Base-by-base conservation (phyloP, 2,113 vertebrate species). In the Carlito syrichta region DNA sequence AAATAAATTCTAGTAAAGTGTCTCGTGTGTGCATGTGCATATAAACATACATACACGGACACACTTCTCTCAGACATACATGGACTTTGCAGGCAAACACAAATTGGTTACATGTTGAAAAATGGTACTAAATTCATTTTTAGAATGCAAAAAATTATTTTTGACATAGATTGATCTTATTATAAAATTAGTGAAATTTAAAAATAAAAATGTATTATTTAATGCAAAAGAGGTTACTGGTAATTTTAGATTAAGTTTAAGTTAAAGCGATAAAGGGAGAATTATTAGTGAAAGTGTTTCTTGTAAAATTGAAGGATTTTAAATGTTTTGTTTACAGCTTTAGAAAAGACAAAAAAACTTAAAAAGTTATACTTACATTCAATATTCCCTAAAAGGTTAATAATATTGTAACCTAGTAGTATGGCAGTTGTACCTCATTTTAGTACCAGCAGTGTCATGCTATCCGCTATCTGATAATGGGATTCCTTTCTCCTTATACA, bases 351-450 rank as follows among this genome's bases (percentile, higher is more conserved):
- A 45, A 35, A 69, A 63, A 78, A 90, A 9, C 52, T 73, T 3
- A 88, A 63, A 86, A 85, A 30, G 25, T 82, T 92, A 93, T 74
- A 43, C 8, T 83, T 85, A 69, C 40, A 8, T 11, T 23, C 52
- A 74, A 7, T 94, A 83, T 43, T 84, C 52, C 35, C 14, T 69
- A 62, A 88, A 97, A 45, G 87, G 22, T 63, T 43, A 85, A 79
- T 96, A 83, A 73, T 90, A 97, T 94, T 97, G 78, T 94, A 86
- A 96, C 23, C 45, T 91, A 73, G 30, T 74, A 43, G 45, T 94
- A 54, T 3, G 62, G 93, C 10, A 92, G 60, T 27, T 86, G 27
- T 12, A 40, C 45, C 17, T 73, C 74, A 94, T 93, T 54, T 68
- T 86, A 0, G 93, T 93, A 77, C n/a, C 40, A 95, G 27, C 52